A percentile compares a stretch with the other conserved stretches of the same genome.
Conservation (phyloP, 2,888 invertebrate species). For the Seladonia tumulorum region DNA sequence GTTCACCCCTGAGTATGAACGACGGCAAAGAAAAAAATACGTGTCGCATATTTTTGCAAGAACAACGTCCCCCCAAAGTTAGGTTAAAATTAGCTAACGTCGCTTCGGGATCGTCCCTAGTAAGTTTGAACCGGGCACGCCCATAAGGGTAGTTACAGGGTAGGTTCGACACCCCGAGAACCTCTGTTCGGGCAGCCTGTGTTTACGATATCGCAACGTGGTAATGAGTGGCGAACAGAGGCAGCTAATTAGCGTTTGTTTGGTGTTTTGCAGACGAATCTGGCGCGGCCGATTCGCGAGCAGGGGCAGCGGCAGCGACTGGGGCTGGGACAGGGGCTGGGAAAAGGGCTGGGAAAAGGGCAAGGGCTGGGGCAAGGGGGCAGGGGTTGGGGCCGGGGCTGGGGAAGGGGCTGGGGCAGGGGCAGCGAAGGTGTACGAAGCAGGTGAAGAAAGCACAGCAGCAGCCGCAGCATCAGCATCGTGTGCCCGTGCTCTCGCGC, state of each 20-base stretch:
- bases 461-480: neutral
- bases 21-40: too few relatives aligned
- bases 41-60: too few relatives aligned
- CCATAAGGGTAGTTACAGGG: too few relatives aligned
- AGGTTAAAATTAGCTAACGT: too few relatives aligned
- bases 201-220: too few relatives aligned
- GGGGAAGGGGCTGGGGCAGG: neutral
- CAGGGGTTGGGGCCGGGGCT: neutral
- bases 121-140: too few relatives aligned
- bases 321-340: conserved; percentile 22
- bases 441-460: neutral
- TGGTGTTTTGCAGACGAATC: conserved; percentile 63
- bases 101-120: too few relatives aligned
- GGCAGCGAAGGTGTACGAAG: conserved; percentile 23
- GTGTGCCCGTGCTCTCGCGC: conserved; percentile 30
- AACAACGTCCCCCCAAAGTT: too few relatives aligned
- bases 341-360: conserved; percentile 8
- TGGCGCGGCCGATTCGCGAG: conserved; percentile 45
- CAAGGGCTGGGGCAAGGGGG: neutral
- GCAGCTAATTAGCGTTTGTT: neutral
- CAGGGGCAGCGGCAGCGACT: conserved; percentile 31
- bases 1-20: too few relatives aligned
- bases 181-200: too few relatives aligned
- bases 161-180: too few relatives aligned
- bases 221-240: too few relatives aligned